Evolutionary conservation across 2,113 vertebrate genomes (phyloP), one percentile per base, ranked within the genome.

Genomic region (Meleagris gallopavo): DNA sequence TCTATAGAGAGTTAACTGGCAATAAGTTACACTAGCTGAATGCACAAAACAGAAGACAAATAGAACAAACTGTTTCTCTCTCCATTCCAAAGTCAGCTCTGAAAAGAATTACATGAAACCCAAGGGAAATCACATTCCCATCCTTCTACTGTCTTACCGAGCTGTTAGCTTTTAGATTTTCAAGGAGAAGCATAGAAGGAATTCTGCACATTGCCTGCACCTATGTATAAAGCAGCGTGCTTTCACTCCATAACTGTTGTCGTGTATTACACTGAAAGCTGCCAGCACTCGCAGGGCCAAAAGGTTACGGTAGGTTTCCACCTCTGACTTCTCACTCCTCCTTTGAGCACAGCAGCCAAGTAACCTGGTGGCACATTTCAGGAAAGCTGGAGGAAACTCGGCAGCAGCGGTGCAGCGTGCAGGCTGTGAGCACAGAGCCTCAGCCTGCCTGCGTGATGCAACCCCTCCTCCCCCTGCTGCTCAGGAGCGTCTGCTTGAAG

Each of bases 401-500:
- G 27, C 50, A n/a, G 76, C 15, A 89, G 61, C 94, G 10, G 19
- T 41, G 80, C 77, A 10, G 40, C 74, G 43, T 1, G 43, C 86
- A 36, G 34, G 58, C 79, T 72, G 6, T 1, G 52, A 71, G 89
- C 2, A 34, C 57, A 10, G 45, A 85, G 80, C 66, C 79, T 30
- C 85, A 24, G 58, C 3, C 52, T 13, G 48, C 61, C 48, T 74
- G 75, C 4, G 86, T 7, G 43, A 30, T 48, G 58, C 72, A 22
- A 41, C 8, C 62, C 79, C 94, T 95, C 96, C 97, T 96, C 93
- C 94, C 83, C 11, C 70, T n/a, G 66, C 88, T 25, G 71, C 91
- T 87, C 58, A 18, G 90, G 71, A 94, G 95, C 88, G 18, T 86
- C 93, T 92, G 90, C 78, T 87, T 0, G 92, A 74, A 64, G 88